Conservation (phyloP, 2,113 vertebrate species). For the Nycticorax nycticorax region DNA sequence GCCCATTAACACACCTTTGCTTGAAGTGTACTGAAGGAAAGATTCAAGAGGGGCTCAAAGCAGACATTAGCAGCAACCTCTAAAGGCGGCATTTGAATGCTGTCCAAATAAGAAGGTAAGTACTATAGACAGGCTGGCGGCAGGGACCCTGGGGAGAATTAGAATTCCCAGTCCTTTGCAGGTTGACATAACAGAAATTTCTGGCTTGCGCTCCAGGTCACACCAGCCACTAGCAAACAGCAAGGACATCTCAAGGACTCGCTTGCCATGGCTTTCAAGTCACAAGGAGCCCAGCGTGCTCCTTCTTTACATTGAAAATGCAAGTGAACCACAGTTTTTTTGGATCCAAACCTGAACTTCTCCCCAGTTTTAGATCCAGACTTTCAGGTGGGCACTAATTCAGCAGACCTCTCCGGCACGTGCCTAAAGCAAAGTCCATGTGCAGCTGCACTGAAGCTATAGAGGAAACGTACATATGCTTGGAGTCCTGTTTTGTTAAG, state of each 20-base stretch:
- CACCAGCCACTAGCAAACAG: not conserved
- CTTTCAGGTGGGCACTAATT: not conserved
- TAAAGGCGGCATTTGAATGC: not conserved
- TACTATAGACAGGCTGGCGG: not conserved
- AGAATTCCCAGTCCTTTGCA: not conserved
- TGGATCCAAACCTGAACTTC: not conserved
- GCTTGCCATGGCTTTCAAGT: not conserved
- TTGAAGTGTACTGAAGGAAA: not conserved
- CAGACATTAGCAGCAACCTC: not conserved
- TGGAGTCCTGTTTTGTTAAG: not conserved
- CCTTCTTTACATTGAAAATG: not conserved
- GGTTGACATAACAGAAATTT: not conserved
- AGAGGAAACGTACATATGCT: not conserved
- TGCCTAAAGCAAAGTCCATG: not conserved
- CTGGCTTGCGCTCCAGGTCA: not conserved
- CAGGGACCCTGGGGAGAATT: not conserved
- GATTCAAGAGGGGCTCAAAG: not conserved
- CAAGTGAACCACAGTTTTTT: not conserved
- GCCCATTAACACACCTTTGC: not conserved
- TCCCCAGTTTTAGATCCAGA: not conserved
- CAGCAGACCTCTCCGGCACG: not conserved
- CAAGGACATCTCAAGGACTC: not conserved
- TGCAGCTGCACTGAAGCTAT: not conserved
- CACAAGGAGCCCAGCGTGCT: not conserved
- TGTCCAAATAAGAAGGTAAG: not conserved